Base-by-base conservation (phyloP, 2,797 vertebrate genomes). In the Rhincodon typus region DNA sequence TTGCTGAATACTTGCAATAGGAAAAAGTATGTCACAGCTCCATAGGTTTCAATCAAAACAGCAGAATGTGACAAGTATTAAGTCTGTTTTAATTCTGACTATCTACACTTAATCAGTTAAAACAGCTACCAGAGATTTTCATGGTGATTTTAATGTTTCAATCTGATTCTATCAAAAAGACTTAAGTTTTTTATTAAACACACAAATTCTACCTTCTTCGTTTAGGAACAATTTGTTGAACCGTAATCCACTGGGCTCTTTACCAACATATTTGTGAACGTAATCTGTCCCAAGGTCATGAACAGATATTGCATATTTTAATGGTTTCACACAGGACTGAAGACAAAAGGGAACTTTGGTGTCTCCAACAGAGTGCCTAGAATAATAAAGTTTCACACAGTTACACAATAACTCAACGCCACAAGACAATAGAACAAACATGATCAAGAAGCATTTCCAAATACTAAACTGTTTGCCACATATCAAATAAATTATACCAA, bases 191-290 rank as follows among this genome's bases (percentile, higher is more conserved):
- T 27, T 53, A 53, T 19, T 34, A 34, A 77, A 53, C 53, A 46
- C 38, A 46, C 10, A 69, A 70, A 66, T 96, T 98, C 98, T 97
- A 99, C 99, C 99, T 88, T 99, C 99, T 97, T 99, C 99, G 96
- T 99, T 98, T 96, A 99, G 98, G 98, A 99, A 99, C 53, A 99
- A 97, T 96, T 99, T 99, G 98, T 99, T 99, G 98, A 99, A 99
- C 67, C 99, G 98, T 96, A 99, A 97, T 30, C 99, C 99, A 96
- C 99, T 99, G 84, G 99, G 99, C 97, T 99, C 99, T 97, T 99
- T 99, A 84, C 99, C 99, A 91, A 99, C 99, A 66, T 99, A 99
- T 97, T 98, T 98, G 98, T 99, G 99, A 50, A 99, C 99, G 0
- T 99, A 99, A 94, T 99, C 99, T 0, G 99, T 99, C 97, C 99